These are phyloP conservation scores for Smithornis capensis DNA, from an alignment of 2,113 vertebrate species.

Conservation along the genomic window DNA sequence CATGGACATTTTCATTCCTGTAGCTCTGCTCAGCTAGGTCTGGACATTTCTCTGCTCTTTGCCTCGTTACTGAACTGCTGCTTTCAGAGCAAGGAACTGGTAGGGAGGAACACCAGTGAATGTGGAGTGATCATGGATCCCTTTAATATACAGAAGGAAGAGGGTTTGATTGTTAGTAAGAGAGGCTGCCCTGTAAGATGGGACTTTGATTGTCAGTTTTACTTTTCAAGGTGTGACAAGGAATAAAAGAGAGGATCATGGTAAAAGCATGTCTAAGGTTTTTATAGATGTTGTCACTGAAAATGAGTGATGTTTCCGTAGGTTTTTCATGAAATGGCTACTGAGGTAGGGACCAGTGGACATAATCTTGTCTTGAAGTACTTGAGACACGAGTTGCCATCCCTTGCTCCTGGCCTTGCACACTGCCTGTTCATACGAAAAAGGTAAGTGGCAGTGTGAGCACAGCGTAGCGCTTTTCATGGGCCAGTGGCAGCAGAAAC, in stretches of 20 bases:
- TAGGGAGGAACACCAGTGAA: neutral
- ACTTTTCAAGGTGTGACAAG: neutral
- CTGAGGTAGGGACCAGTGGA: neutral
- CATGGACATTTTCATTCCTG: neutral
- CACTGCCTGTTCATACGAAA: neutral
- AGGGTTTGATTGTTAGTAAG: neutral
- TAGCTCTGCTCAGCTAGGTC: neutral
- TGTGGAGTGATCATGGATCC: neutral
- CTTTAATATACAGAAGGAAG: neutral
- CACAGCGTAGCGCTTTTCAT: neutral
- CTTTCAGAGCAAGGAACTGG: neutral
- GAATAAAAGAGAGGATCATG: neutral
- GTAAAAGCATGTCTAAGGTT: neutral
- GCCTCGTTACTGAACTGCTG: neutral
- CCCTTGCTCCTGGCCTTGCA: neutral
- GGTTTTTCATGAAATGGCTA: neutral
- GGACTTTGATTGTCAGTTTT: neutral
- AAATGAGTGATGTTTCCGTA: neutral
- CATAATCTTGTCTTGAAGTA: neutral
- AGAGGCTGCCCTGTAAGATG: neutral
- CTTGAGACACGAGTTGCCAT: neutral
- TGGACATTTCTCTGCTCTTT: neutral
- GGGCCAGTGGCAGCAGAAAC: neutral
- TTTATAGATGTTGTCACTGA: neutral
- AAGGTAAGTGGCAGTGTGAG: neutral